Conservation (phyloP, 2,888 invertebrate species). For the Cephus rjabovi region DNA sequence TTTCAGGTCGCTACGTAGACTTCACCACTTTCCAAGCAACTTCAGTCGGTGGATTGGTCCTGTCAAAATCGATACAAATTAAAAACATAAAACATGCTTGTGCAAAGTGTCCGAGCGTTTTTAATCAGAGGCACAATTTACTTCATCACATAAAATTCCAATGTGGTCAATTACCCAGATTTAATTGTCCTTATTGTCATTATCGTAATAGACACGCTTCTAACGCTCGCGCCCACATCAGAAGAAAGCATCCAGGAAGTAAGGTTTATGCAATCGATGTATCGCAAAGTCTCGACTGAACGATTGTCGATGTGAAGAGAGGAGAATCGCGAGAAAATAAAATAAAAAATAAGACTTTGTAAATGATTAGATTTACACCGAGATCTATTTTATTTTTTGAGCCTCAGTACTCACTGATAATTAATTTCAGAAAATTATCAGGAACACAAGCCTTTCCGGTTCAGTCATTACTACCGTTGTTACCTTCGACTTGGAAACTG, state of each 20-base stretch:
- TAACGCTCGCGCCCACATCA: slow-evolving; percentile 25
- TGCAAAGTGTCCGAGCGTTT: slow-evolving; percentile 27
- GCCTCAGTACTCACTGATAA: neutral
- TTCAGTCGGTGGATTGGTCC: neutral
- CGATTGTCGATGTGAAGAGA: neutral
- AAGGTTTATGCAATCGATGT: slow-evolving; percentile 39
- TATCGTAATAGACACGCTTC: slow-evolving; percentile 32
- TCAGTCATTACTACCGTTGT: neutral
- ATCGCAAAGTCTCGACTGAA: neutral
- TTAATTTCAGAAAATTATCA: neutral
- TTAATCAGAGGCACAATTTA: slow-evolving; percentile 13
- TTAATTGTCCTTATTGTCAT: slow-evolving; percentile 32
- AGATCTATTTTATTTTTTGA: neutral
- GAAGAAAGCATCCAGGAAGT: slow-evolving; percentile 17
- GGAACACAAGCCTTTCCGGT: neutral
- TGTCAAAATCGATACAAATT: neutral
- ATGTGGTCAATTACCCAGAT: slow-evolving; percentile 37
- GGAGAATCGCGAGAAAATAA: neutral
- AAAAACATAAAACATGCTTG: slow-evolving; percentile 22
- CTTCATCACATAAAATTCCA: slow-evolving; percentile 19
- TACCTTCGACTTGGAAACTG: neutral
- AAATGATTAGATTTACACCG: neutral
- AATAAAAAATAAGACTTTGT: neutral
- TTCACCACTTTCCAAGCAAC: neutral
- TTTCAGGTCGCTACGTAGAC: neutral